These are phyloP conservation scores for Acleris emargana DNA, from an alignment of 2,888 invertebrate species.

Conservation along the genomic window DNA sequence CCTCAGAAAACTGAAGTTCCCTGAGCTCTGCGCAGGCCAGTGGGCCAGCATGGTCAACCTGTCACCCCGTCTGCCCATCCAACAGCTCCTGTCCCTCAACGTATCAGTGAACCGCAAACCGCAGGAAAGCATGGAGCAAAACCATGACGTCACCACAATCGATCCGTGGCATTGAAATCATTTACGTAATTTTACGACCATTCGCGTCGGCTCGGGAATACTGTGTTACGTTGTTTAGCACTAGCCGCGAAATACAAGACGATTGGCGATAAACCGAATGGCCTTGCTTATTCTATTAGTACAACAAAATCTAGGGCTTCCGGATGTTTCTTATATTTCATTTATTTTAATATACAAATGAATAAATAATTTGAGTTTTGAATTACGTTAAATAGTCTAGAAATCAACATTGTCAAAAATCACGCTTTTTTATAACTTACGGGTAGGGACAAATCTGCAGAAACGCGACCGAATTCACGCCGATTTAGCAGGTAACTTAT, in stretches of 20 bases:
- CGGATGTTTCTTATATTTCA: background rate
- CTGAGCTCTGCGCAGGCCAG: slow-evolving; percentile 89
- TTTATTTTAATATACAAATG: background rate
- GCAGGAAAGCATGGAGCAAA: slow-evolving; percentile 76
- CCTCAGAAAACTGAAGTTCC: slow-evolving; percentile 87
- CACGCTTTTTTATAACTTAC: too few species aligned
- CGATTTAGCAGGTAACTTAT: too few species aligned
- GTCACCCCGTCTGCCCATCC: slow-evolving; percentile 86
- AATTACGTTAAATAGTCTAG: background rate
- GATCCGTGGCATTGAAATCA: slow-evolving; percentile 61
- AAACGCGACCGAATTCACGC: too few species aligned
- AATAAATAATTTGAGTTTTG: background rate
- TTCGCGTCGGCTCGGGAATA: slow-evolving; percentile 12
- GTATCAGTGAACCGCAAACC: slow-evolving; percentile 79
- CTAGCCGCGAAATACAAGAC: slow-evolving; percentile 18
- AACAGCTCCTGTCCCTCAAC: slow-evolving; percentile 75
- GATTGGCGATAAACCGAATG: slow-evolving; percentile 20
- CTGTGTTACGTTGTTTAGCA: slow-evolving; percentile 22
- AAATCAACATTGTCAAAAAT: too few species aligned
- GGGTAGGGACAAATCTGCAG: too few species aligned
- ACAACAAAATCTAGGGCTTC: slow-evolving; percentile 2
- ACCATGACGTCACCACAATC: slow-evolving; percentile 68
- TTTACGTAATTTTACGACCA: slow-evolving; percentile 32
- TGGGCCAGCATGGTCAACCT: slow-evolving; percentile 91
- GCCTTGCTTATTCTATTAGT: slow-evolving; percentile 19